Evolutionary conservation across 2,888 invertebrate genomes (phyloP).

Genomic region (Cantharis lateralis): DNA sequence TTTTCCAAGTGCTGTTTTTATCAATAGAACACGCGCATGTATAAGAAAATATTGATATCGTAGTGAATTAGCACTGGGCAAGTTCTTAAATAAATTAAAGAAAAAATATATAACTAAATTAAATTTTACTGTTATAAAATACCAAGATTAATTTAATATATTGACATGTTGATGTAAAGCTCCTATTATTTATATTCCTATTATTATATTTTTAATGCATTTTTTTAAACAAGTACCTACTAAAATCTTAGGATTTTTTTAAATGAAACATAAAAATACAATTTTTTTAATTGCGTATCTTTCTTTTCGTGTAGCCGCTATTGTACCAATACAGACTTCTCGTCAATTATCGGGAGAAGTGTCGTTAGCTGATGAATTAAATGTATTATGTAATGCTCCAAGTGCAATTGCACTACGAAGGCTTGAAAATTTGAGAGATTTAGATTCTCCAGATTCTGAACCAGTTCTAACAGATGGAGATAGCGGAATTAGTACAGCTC

Average conservation of each 20-base stretch:
- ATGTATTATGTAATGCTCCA: constrained; percentile 54
- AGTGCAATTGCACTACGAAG: constrained; percentile 71
- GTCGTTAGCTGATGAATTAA: constrained; percentile 72
- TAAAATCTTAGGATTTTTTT: too few relatives aligned
- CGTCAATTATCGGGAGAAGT: constrained; percentile 65
- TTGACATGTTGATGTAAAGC: too few relatives aligned
- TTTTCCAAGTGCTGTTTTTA: not conserved
- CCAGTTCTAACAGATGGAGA: constrained; percentile 80
- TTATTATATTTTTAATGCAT: too few relatives aligned
- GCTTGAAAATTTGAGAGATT: constrained; percentile 76
- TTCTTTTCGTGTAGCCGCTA: constrained; percentile 61
- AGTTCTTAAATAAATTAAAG: too few relatives aligned
- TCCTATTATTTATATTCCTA: too few relatives aligned
- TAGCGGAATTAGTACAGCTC: constrained; percentile 90
- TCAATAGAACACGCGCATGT: not conserved
- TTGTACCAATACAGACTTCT: constrained; percentile 62
- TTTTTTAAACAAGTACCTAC: too few relatives aligned
- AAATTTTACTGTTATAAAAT: too few relatives aligned
- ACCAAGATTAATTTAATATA: too few relatives aligned
- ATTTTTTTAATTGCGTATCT: not conserved
- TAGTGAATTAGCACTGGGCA: not conserved
- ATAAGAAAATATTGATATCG: not conserved
- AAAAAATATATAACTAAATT: too few relatives aligned
- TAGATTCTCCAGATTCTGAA: constrained; percentile 87
- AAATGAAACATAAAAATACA: too few relatives aligned